Evolutionary conservation across 2,888 invertebrate genomes (phyloP), one percentile per base, ranked within the genome.

Genomic region (Drosophila incognita): DNA sequence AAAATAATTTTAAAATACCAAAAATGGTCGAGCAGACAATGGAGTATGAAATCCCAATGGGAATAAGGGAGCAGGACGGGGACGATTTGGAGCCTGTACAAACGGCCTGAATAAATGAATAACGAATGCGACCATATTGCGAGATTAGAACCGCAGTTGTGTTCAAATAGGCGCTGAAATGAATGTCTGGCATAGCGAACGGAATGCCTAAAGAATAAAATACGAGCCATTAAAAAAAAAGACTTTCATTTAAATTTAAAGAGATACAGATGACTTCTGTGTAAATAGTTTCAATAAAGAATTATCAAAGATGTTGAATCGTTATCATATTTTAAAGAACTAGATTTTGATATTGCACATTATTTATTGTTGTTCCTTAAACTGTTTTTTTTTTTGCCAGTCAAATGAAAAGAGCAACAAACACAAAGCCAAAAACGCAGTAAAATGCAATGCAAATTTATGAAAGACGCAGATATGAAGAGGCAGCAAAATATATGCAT

Each of bases 1-100:
- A 78, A 83, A 83, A 83, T 78, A 81, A 83, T 77, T 81, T 78
- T 81, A 83, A 83, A 81, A 83, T 77, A 64, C 81, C 66, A 54
- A 69, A 72, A 77, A 61, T 66, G 64, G 67, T 54, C 35, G 56
- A 40, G 53, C 81, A 65, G 69, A 66, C 62, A 69, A 78, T 52
- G 51, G 67, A 64, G 59, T 60, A 65, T 48, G 42, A 15, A 52
- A 48, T 35, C 31, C 24, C 40, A 15, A 8, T 2, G 38, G 53
- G 27, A 2, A 31, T 38, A 49, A 29, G 13, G 31, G 40, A 10
- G 38, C 21, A 48, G 46, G 56, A 29, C 8, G 21, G 18, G 10
- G 15, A 4, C 24, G 51, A 57, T 33, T 52, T 46, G 57, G 33
- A 33, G 53, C n/a, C 21, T 21, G 46, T 7, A 52, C 21, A 69